Base-by-base conservation (phyloP, 2,797 vertebrate genomes). In the Craterocephalus amniculus region DNA sequence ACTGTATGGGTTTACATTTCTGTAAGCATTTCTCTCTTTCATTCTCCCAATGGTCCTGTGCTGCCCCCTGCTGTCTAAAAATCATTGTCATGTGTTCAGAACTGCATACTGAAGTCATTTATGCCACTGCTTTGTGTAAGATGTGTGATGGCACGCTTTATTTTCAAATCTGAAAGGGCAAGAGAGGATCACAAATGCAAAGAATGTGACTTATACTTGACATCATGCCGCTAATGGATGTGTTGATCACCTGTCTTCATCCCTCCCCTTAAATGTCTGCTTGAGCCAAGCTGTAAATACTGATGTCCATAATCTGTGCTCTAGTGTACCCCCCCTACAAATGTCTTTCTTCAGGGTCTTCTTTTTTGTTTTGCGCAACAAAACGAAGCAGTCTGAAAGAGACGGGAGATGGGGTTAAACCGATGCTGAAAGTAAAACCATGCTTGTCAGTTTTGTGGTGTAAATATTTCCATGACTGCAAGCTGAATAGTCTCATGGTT, bases 301-400 rank as follows among this genome's bases (percentile, higher is more conserved):
- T 91, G 65, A 88, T 89, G 86, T 92, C 88, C 81, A 90, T 89
- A 84, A 80, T 88, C 81, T 92, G 83, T 93, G 88, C 90, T 83
- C 81, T 88, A 78, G 83, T 89, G 86, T 86, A 66, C 88, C 75
- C 64, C 90, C 13, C 38, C 66, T 95, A 68, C 86, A 85, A 63
- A 78, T 80, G 85, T 91, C 81, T 91, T 95, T 95, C 93, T 93
- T 96, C 95, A 97, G 96, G 95, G 94, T 97, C 79, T 65, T 92
- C 95, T 94, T 94, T 91, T 91, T 93, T 94, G 95, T 96, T 97
- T 98, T 97, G 97, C 97, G 96, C 95, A 95, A 97, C 92, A 94
- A 94, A 86, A 92, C 91, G 93, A 93, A 93, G 88, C 87, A 88
- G 89, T 93, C 89, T 91, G 84, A 91, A 87, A 87, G 81, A 90